phyloP scores from a whole-genome alignment of 1,140 invertebrate genomes.

The Eulimnadia texana region DNA sequence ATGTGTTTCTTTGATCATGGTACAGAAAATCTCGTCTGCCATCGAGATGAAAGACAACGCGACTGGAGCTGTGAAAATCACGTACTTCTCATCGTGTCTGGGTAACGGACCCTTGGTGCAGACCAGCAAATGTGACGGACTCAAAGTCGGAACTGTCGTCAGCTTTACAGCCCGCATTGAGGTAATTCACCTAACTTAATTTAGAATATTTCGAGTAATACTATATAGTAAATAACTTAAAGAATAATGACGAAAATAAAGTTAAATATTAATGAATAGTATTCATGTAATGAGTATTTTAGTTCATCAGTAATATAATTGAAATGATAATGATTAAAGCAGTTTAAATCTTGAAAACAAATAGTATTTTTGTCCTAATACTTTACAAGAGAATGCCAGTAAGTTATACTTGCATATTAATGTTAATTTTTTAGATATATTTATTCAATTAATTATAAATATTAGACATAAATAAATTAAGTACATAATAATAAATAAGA shows the following conservation, averaged over 20 bases:
- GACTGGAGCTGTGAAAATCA: conserved; percentile 64
- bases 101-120: conserved; percentile 38
- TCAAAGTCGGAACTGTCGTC: conserved; percentile 64
- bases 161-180: conserved; percentile 37
- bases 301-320: too few relatives aligned
- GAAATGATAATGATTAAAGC: too few relatives aligned
- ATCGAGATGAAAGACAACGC: conserved; percentile 86
- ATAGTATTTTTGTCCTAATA: too few relatives aligned
- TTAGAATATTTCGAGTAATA: not conserved
- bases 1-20: conserved; percentile 21
- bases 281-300: too few relatives aligned
- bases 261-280: too few relatives aligned
- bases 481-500: not conserved
- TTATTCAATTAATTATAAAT: not conserved
- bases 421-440: conserved; percentile 6
- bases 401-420: too few relatives aligned
- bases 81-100: conserved; percentile 75
- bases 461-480: not conserved
- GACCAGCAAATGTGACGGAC: conserved; percentile 70
- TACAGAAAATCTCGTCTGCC: conserved; percentile 77
- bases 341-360: too few relatives aligned
- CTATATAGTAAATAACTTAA: too few relatives aligned
- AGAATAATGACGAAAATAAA: too few relatives aligned
- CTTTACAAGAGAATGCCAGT: too few relatives aligned
- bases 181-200: not conserved